phyloP scores from a whole-genome alignment of 2,797 vertebrate species.

The Cygnus olor region DNA sequence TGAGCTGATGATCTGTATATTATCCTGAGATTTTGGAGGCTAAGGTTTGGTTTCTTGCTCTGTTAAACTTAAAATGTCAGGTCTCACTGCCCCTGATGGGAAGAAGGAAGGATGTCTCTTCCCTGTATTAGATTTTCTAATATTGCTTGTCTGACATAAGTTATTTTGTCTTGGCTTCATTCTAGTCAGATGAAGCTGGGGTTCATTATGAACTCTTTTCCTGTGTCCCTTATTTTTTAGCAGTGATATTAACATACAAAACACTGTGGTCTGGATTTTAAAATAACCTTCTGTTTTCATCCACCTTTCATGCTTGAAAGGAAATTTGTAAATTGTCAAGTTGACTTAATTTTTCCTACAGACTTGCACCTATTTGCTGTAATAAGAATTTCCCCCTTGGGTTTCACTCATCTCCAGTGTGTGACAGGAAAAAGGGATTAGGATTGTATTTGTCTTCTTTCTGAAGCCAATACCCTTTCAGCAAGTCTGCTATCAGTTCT shows the following conservation, averaged over 20 bases:
- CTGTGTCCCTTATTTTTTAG: constrained; percentile 34
- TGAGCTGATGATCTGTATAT: neutral
- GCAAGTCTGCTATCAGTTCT: constrained; percentile 73
- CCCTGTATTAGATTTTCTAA: constrained; percentile 60
- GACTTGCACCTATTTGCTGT: constrained; percentile 75
- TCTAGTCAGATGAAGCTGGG: constrained; percentile 47
- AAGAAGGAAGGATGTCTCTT: constrained; percentile 44
- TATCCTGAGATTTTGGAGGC: neutral
- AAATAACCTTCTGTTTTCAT: constrained; percentile 67
- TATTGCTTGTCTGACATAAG: constrained; percentile 61
- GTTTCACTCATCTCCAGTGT: constrained; percentile 74
- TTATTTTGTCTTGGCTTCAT: constrained; percentile 56
- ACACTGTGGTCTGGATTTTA: constrained; percentile 60
- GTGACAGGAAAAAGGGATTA: constrained; percentile 73
- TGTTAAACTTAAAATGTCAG: neutral
- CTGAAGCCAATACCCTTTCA: constrained; percentile 75
- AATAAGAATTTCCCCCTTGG: constrained; percentile 72
- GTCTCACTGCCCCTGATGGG: neutral
- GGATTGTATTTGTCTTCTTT: constrained; percentile 71
- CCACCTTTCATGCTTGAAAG: constrained; percentile 73
- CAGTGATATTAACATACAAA: constrained; percentile 63
- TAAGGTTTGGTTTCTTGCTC: neutral
- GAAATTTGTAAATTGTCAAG: constrained; percentile 78
- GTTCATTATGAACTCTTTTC: constrained; percentile 56
- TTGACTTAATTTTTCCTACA: constrained; percentile 79